These are phyloP conservation scores for Perdita meconis DNA, from an alignment of 2,888 invertebrate species.

Conservation along the genomic window DNA sequence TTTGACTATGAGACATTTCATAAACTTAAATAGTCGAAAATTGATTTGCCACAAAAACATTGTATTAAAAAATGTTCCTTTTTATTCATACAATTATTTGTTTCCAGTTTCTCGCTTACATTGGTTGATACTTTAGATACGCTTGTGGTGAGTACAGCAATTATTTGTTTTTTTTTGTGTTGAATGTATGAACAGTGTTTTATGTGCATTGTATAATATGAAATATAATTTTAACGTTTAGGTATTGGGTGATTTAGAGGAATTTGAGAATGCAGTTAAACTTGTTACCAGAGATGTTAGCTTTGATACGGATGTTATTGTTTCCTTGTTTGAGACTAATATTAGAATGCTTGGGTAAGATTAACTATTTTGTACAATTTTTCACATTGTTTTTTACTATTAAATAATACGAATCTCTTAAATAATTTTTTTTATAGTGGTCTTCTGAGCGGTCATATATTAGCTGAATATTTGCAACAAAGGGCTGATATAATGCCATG, in stretches of 20 bases:
- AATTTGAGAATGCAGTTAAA: conserved; percentile 96
- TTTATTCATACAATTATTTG: conserved; percentile 54
- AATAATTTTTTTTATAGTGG: conserved; percentile 87
- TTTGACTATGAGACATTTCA: not conserved
- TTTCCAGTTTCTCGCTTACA: conserved; percentile 96
- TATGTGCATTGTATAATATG: not conserved
- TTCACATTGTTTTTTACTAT: too few species aligned
- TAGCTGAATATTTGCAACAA: conserved; percentile 92
- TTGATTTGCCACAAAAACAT: not conserved
- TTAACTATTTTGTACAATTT: too few species aligned
- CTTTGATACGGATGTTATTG: conserved; percentile 97
- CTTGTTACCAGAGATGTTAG: conserved; percentile 93
- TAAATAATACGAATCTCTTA: too few species aligned
- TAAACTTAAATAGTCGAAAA: not conserved
- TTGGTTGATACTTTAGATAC: conserved; percentile 97
- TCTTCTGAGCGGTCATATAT: conserved; percentile 95
- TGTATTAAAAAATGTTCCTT: conserved; percentile 8
- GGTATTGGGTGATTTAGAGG: conserved; percentile 95
- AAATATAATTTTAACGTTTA: conserved; percentile 65
- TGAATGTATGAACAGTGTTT: conserved; percentile 17
- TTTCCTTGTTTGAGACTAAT: conserved; percentile 99
- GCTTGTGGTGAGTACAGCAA: conserved; percentile 87
- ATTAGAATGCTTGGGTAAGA: conserved; percentile 97
- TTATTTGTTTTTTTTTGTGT: conserved; percentile 5
- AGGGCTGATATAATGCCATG: conserved; percentile 90